A percentile compares a stretch with the other conserved stretches of the same genome.
Conservation (phyloP, 2,113 vertebrate species). For the Platichthys flesus region DNA sequence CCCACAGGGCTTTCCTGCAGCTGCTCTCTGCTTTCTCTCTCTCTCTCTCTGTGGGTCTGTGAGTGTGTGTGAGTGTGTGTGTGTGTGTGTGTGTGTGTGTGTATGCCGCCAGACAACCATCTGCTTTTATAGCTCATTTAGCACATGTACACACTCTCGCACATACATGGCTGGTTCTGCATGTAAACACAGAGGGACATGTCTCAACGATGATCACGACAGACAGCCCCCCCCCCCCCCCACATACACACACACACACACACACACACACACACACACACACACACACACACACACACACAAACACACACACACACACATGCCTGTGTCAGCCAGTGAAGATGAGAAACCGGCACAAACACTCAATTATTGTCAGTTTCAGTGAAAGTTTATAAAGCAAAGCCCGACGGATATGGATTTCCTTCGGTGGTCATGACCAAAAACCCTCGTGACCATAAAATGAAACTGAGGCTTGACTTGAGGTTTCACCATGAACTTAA, state of each 20-base stretch:
- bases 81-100: too few species aligned
- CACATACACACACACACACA: too few species aligned
- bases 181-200: conserved; percentile 48
- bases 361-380: neutral
- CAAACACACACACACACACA: too few species aligned
- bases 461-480: too few species aligned
- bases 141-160: conserved; percentile 23
- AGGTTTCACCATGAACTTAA: too few species aligned
- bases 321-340: neutral
- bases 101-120: conserved; percentile 56
- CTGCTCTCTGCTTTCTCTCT: conserved; percentile 51
- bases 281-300: too few species aligned
- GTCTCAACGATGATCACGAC: conserved; percentile 19
- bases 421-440: neutral
- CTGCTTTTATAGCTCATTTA: conserved; percentile 62
- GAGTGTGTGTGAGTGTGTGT: too few species aligned
- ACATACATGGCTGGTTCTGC: conserved; percentile 20
- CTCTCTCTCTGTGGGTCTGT: neutral
- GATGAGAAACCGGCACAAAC: neutral
- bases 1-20: conserved; percentile 59
- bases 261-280: too few species aligned
- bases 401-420: neutral
- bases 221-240: neutral
- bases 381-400: neutral
- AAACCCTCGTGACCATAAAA: too few species aligned